Conservation (phyloP, 2,797 vertebrate species). For the Hippocampus kuda region DNA sequence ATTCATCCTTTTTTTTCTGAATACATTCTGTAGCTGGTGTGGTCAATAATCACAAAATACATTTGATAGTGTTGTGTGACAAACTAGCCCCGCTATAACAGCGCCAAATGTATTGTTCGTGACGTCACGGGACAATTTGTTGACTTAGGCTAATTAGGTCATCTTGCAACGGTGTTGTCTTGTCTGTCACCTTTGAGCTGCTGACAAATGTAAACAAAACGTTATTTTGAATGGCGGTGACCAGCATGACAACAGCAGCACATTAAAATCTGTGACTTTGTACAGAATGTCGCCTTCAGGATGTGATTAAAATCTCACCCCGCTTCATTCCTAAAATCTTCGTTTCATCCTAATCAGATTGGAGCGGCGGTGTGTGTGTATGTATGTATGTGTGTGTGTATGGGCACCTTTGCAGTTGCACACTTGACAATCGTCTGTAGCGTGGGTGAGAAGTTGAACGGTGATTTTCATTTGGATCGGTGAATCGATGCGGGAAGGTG, state of each 20-base stretch:
- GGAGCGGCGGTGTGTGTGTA: background rate
- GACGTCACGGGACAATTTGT: background rate
- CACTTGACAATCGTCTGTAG: background rate
- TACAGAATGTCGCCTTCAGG: background rate
- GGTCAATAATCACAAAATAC: background rate
- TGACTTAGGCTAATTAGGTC: background rate
- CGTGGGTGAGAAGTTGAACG: background rate
- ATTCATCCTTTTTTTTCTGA: background rate
- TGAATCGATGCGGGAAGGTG: background rate
- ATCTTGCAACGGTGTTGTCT: background rate
- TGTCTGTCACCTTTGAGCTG: background rate
- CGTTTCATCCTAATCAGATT: conserved; percentile 29
- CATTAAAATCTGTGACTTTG: background rate
- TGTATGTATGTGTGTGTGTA: background rate
- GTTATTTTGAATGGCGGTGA: background rate
- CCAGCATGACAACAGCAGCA: background rate
- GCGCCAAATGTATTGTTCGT: background rate
- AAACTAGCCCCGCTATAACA: background rate
- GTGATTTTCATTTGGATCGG: background rate
- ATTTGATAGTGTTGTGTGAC: background rate
- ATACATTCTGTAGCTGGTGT: background rate
- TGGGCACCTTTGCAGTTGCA: background rate
- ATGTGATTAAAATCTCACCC: conserved; percentile 16
- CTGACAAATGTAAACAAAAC: background rate
- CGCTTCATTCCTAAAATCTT: conserved; percentile 44